Evolutionary conservation across 2,113 vertebrate genomes (phyloP).

Genomic region (Lampris megalopsis): DNA sequence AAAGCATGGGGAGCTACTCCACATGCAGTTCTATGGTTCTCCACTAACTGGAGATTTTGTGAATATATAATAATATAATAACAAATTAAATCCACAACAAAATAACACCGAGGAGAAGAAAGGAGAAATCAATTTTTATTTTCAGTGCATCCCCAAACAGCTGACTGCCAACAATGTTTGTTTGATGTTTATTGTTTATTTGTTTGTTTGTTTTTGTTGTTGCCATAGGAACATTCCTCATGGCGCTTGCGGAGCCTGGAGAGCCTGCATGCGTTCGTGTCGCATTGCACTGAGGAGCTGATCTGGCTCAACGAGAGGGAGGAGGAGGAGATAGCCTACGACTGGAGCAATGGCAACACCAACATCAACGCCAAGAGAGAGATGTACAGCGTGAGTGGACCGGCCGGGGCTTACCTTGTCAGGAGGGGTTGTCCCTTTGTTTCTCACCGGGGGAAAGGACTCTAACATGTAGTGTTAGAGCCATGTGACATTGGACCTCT

Average conservation of each 20-base stretch:
- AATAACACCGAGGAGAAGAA: not conserved
- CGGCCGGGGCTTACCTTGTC: not conserved
- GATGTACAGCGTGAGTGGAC: slow-evolving; percentile 88
- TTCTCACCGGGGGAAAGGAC: not conserved
- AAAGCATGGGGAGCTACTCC: too few relatives aligned
- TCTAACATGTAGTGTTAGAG: too few relatives aligned
- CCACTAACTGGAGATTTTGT: too few relatives aligned
- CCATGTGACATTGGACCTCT: too few relatives aligned
- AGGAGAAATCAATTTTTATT: not conserved
- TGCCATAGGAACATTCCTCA: slow-evolving; percentile 91
- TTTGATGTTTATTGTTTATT: slow-evolving; percentile 29
- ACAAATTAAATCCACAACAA: not conserved
- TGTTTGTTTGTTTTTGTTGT: slow-evolving; percentile 43
- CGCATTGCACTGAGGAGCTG: slow-evolving; percentile 91
- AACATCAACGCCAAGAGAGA: slow-evolving; percentile 90
- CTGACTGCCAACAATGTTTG: slow-evolving; percentile 49
- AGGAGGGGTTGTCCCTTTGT: not conserved
- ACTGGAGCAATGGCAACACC: slow-evolving; percentile 95
- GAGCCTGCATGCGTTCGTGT: slow-evolving; percentile 92
- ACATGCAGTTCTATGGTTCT: too few relatives aligned
- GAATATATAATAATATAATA: not conserved
- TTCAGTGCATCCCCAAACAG: not conserved
- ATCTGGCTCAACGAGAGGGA: slow-evolving; percentile 99
- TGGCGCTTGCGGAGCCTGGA: slow-evolving; percentile 92
- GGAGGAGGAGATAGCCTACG: slow-evolving; percentile 96